phyloP scores from a whole-genome alignment of 2,888 invertebrate species.

The Mythimna lalbum region DNA sequence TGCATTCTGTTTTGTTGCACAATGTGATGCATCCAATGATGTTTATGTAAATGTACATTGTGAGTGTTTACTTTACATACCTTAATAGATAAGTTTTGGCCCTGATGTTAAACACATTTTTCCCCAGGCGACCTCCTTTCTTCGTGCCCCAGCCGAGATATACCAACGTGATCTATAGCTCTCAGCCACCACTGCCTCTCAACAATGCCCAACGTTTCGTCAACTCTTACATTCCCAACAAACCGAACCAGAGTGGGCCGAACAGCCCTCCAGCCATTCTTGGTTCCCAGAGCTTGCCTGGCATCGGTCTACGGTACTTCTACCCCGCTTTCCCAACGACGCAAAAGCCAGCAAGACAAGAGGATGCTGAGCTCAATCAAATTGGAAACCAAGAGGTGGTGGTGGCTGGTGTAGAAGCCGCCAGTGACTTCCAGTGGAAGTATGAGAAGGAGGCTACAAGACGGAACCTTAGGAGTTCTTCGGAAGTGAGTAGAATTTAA shows the following conservation, averaged over 20 bases:
- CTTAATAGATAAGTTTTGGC: not conserved
- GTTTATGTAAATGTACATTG: no score
- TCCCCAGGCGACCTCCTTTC: slow-evolving; percentile 82
- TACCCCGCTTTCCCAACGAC: slow-evolving; percentile 76
- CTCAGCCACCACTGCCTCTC: slow-evolving; percentile 66
- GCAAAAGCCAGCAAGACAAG: slow-evolving; percentile 73
- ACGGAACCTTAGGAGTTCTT: slow-evolving; percentile 75
- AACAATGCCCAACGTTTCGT: slow-evolving; percentile 85
- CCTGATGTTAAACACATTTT: slow-evolving; percentile 12
- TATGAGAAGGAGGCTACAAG: slow-evolving; percentile 82
- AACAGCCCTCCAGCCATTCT: slow-evolving; percentile 71
- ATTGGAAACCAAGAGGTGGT: slow-evolving; percentile 79
- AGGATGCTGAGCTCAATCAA: slow-evolving; percentile 81
- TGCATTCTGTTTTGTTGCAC: no score
- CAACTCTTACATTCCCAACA: slow-evolving; percentile 80
- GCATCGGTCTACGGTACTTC: slow-evolving; percentile 84
- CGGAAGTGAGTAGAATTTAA: slow-evolving; percentile 75
- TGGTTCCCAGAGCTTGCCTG: slow-evolving; percentile 83
- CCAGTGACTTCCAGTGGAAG: slow-evolving; percentile 82
- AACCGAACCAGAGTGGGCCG: slow-evolving; percentile 17
- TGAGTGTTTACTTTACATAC: no score
- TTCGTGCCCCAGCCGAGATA: slow-evolving; percentile 85
- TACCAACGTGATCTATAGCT: slow-evolving; percentile 80
- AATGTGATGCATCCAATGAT: not conserved
- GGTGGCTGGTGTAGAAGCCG: slow-evolving; percentile 70